Evolutionary conservation across 2,888 invertebrate genomes (phyloP).

Genomic region (Microctonus aethiopoides): DNA sequence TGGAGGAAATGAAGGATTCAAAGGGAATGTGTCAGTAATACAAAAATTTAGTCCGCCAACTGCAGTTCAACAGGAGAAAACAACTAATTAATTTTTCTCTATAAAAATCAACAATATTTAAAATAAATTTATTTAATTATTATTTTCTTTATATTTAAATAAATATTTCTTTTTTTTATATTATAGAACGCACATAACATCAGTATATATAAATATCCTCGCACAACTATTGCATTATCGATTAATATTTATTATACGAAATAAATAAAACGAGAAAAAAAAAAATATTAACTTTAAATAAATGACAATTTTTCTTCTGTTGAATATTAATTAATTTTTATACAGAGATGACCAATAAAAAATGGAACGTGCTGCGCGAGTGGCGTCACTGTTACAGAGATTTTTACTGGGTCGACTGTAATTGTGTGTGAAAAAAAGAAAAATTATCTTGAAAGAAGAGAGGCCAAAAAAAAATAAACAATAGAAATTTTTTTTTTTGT

Average conservation of each 20-base stretch:
- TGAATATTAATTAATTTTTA: neutral
- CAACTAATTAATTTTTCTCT: no score
- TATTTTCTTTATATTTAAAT: neutral
- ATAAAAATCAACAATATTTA: no score
- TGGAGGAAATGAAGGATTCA: neutral
- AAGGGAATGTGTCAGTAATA: neutral
- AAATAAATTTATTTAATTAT: neutral
- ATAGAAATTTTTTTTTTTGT: neutral
- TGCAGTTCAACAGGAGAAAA: neutral
- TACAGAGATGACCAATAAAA: neutral
- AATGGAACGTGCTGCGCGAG: neutral
- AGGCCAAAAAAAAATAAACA: no score
- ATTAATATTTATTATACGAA: no score
- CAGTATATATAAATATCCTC: no score
- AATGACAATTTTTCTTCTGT: no score
- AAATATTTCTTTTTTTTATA: no score
- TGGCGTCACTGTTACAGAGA: conserved; percentile 9
- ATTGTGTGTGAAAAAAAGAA: neutral
- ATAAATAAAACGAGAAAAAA: no score
- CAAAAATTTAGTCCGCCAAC: neutral
- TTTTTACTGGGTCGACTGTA: neutral
- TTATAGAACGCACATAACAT: no score
- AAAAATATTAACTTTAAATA: no score
- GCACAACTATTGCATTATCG: no score
- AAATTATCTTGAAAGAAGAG: neutral